These are phyloP conservation scores for Bombus picipes DNA, from an alignment of 1,140 invertebrate species.

Conservation along the genomic window DNA sequence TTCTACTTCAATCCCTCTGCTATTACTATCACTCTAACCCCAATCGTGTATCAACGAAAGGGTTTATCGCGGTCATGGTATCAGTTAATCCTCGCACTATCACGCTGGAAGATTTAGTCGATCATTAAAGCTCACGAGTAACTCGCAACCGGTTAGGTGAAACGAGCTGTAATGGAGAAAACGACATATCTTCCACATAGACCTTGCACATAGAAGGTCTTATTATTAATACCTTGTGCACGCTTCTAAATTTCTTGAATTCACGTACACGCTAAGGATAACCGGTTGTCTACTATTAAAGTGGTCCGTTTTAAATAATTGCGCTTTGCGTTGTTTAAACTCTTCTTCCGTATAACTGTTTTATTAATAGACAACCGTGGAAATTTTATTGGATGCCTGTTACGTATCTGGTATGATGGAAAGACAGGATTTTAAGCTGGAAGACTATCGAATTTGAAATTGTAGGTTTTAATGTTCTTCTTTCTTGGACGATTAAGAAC, in stretches of 20 bases:
- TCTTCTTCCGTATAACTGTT: neutral
- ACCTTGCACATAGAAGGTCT: neutral
- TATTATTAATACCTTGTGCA: neutral
- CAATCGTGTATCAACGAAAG: neutral
- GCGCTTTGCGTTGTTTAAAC: neutral
- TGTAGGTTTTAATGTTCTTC: too few species aligned
- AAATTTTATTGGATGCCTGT: too few species aligned
- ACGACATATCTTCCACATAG: neutral
- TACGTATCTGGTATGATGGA: too few species aligned
- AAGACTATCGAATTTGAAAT: too few species aligned
- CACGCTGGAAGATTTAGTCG: neutral
- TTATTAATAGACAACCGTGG: too few species aligned
- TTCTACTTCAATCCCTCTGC: neutral
- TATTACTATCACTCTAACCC: neutral
- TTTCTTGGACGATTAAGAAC: too few species aligned
- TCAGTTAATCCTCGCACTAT: slow-evolving; percentile 3
- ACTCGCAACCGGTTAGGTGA: neutral
- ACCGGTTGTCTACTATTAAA: neutral
- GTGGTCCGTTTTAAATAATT: neutral
- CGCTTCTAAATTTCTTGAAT: neutral
- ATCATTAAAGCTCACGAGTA: slow-evolving; percentile 10
- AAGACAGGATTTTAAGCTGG: too few species aligned
- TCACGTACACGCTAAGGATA: too few species aligned
- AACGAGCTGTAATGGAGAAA: too few species aligned
- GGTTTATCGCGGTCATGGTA: neutral